These are phyloP conservation scores for Rosalia funebris DNA, from an alignment of 2,888 invertebrate species.

Conservation along the genomic window DNA sequence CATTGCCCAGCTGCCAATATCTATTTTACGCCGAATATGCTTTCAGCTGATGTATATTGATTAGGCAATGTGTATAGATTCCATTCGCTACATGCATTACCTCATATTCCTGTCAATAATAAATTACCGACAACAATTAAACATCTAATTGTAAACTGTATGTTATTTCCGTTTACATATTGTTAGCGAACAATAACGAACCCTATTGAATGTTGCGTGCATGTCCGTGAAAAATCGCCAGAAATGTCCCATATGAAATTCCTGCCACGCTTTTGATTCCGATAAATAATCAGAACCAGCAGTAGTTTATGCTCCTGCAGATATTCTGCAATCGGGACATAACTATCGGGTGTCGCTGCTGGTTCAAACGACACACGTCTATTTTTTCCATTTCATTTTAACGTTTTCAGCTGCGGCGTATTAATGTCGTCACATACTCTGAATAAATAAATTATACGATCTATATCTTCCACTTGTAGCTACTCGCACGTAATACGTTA, in stretches of 20 bases:
- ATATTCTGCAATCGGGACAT: background rate
- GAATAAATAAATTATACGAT: too few relatives aligned
- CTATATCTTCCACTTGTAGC: too few relatives aligned
- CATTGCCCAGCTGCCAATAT: too few relatives aligned
- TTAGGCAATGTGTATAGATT: background rate
- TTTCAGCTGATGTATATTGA: constrained; percentile 2
- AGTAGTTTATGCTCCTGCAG: background rate
- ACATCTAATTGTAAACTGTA: constrained; percentile 18
- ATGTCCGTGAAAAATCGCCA: background rate
- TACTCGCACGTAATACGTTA: too few relatives aligned
- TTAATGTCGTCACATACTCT: too few relatives aligned
- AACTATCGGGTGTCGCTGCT: background rate
- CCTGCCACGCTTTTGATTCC: background rate
- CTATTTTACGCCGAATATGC: background rate
- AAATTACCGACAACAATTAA: constrained; percentile 17
- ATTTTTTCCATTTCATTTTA: background rate
- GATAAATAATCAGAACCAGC: background rate
- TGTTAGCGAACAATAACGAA: constrained; percentile 15
- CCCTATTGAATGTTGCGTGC: background rate
- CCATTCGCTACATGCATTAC: constrained; percentile 1
- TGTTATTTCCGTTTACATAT: constrained; percentile 20
- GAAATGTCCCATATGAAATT: background rate
- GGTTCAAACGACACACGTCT: background rate
- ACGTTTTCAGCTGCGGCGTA: too few relatives aligned
- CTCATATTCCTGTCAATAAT: constrained; percentile 6